phyloP scores from a whole-genome alignment of 1,140 invertebrate genomes.

The Aphelenchoides fujianensis region DNA sequence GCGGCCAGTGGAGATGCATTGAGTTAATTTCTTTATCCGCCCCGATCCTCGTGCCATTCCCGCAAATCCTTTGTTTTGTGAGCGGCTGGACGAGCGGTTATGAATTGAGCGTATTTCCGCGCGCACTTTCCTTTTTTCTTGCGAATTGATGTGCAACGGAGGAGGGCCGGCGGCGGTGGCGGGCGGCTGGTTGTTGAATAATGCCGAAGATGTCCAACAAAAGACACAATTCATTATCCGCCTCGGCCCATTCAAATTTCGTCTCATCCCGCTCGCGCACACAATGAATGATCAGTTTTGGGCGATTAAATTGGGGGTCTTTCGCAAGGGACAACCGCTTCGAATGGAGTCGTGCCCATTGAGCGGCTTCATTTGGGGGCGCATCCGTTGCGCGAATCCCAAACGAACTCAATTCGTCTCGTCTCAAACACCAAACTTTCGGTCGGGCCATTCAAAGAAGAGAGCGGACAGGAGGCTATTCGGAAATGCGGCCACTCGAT shows the following conservation, averaged over 20 bases:
- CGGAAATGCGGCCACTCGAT: too few relatives aligned
- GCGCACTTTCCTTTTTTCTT: background rate
- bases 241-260: background rate
- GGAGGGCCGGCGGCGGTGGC: background rate
- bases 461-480: too few relatives aligned
- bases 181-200: background rate
- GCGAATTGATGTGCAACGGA: background rate
- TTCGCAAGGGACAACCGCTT: background rate
- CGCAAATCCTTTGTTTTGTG: background rate
- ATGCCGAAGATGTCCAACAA: slow-evolving; percentile 1
- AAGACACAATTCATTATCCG: slow-evolving; percentile 5
- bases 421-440: too few relatives aligned
- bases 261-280: background rate
- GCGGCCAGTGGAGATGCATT: too few relatives aligned
- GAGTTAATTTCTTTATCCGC: too few relatives aligned
- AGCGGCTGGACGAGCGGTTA: background rate
- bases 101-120: background rate
- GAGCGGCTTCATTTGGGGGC: background rate
- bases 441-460: too few relatives aligned
- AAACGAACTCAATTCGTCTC: too few relatives aligned
- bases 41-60: background rate
- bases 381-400: too few relatives aligned
- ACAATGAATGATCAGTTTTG: slow-evolving; percentile 3
- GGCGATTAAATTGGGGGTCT: background rate
- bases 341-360: background rate